phyloP scores from a whole-genome alignment of 1,140 invertebrate genomes.

The Telenomus remus region DNA sequence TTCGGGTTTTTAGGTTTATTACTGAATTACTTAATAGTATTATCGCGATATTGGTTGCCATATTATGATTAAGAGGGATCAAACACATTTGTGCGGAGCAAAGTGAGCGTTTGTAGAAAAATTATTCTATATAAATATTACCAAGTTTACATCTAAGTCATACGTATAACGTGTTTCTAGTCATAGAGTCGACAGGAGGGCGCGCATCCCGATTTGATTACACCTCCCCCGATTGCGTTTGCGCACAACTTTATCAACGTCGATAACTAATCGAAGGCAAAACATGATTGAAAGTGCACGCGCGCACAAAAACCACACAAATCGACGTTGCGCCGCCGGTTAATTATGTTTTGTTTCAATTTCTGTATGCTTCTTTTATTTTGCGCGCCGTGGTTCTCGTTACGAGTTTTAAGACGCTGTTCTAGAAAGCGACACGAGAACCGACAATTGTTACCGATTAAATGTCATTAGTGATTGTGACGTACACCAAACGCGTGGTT shows the following conservation, averaged over 20 bases:
- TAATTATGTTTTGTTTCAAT: no score
- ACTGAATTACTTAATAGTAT: constrained; percentile 42
- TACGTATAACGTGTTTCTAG: constrained; percentile 70
- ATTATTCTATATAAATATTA: constrained; percentile 62
- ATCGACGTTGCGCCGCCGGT: neutral
- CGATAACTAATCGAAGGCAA: constrained; percentile 1
- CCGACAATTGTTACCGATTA: neutral
- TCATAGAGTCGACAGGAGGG: constrained; percentile 63
- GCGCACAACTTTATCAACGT: constrained; percentile 34
- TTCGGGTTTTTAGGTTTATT: constrained; percentile 20
- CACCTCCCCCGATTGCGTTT: constrained; percentile 36
- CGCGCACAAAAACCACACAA: constrained; percentile 2
- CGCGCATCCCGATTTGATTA: constrained; percentile 38
- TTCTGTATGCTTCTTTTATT: no score
- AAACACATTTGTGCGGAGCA: constrained; percentile 45
- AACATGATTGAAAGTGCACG: constrained; percentile 12
- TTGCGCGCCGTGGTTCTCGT: constrained; percentile 6
- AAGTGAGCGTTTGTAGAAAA: constrained; percentile 57
- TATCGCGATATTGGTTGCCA: constrained; percentile 58
- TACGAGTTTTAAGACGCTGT: neutral
- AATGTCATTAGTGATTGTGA: constrained; percentile 2
- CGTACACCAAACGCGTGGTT: constrained; percentile 5
- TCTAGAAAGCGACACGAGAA: no score
- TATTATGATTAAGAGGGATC: constrained; percentile 61
- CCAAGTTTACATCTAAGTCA: constrained; percentile 65